These are phyloP conservation scores for Manis javanica DNA, from an alignment of 2,797 vertebrate genomes.

Conservation along the genomic window DNA sequence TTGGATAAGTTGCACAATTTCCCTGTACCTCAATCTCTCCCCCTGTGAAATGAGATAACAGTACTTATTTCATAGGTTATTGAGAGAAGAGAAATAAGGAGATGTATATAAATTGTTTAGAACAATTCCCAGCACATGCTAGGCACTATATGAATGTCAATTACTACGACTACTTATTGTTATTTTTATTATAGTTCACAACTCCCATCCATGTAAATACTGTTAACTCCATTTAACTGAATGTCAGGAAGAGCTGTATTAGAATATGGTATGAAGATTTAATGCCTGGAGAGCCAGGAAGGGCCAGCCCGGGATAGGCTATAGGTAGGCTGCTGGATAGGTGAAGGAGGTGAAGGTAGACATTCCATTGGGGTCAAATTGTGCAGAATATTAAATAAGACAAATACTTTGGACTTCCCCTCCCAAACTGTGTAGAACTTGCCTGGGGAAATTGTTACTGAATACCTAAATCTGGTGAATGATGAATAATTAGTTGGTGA, in stretches of 20 bases:
- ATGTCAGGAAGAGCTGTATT: neutral
- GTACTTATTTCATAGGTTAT: neutral
- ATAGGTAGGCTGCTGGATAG: neutral
- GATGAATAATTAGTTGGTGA: neutral
- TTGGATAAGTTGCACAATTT: neutral
- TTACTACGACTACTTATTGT: neutral
- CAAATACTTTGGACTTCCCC: neutral
- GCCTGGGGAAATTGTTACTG: neutral
- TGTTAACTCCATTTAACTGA: neutral
- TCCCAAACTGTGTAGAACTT: neutral
- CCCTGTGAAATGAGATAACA: neutral
- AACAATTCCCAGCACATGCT: neutral
- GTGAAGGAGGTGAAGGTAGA: neutral
- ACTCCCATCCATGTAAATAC: neutral
- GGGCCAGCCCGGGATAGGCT: neutral
- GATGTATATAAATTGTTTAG: neutral
- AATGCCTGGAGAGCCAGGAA: neutral
- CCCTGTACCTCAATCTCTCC: neutral
- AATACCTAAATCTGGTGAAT: neutral
- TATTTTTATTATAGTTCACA: neutral
- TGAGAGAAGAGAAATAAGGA: neutral
- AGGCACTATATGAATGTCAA: neutral
- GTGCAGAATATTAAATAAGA: neutral
- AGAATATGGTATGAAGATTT: neutral
- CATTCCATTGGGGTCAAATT: neutral